phyloP scores from a whole-genome alignment of 2,888 invertebrate genomes.

The Phania funesta region DNA sequence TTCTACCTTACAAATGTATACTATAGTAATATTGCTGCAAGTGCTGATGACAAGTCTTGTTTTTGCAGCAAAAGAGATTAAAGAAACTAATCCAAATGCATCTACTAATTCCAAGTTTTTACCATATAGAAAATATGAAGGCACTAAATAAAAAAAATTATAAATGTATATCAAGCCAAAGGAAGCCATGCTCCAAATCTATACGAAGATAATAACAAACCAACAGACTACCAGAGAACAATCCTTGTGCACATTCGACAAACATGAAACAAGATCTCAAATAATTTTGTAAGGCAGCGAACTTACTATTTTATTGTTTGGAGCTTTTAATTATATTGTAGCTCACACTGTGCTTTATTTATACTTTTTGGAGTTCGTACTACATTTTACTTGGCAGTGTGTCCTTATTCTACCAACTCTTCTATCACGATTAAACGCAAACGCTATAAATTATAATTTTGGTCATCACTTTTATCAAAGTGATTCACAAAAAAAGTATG shows the following conservation, averaged over 20 bases:
- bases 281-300: constrained; percentile 5
- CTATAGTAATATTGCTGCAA: background rate
- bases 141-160: background rate
- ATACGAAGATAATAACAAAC: background rate
- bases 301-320: background rate
- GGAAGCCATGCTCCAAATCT: background rate
- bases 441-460: background rate
- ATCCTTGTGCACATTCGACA: constrained; percentile 33
- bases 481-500: background rate
- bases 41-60: background rate
- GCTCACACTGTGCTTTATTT: constrained; percentile 68
- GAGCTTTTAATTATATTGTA: background rate
- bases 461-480: constrained; percentile 30
- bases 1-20: background rate
- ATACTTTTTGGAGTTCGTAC: constrained; percentile 71
- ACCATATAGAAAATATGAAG: constrained; percentile 18
- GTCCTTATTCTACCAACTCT: constrained; percentile 67
- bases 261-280: background rate
- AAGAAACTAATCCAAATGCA: background rate
- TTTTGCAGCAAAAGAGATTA: background rate
- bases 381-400: constrained; percentile 70
- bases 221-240: background rate
- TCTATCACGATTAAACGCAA: background rate
- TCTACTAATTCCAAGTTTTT: constrained; percentile 3
- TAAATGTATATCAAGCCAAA: background rate